These are phyloP conservation scores for Acrossocheilus wenchowensis DNA, from an alignment of 2,797 vertebrate genomes.

Conservation along the genomic window DNA sequence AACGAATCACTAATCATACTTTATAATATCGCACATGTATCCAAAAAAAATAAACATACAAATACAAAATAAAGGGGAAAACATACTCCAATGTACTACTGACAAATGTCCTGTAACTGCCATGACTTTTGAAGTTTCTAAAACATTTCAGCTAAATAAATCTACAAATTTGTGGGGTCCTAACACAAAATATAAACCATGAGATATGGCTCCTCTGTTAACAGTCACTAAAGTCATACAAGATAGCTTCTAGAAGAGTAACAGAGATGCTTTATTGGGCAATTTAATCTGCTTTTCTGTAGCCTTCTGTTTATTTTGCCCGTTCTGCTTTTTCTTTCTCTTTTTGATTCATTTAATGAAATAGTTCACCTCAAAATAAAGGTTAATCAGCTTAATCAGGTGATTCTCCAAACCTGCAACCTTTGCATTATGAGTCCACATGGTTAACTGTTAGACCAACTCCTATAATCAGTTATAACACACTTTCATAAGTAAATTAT, in stretches of 20 bases:
- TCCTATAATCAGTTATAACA: background rate
- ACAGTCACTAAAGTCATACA: background rate
- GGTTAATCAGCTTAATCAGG: background rate
- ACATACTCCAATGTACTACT: background rate
- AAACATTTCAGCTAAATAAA: background rate
- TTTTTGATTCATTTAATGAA: background rate
- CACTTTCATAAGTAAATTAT: background rate
- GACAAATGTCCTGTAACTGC: background rate
- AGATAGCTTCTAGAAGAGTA: background rate
- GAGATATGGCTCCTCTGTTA: background rate
- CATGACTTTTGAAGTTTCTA: background rate
- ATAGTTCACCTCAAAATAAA: background rate
- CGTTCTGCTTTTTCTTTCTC: background rate
- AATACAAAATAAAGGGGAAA: background rate
- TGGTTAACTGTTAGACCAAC: background rate
- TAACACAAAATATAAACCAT: background rate
- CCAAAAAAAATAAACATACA: background rate
- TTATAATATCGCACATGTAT: background rate
- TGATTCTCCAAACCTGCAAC: background rate
- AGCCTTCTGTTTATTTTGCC: background rate
- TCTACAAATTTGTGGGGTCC: background rate
- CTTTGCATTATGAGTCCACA: background rate
- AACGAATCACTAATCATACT: background rate
- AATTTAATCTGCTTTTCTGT: background rate
- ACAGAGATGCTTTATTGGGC: background rate